Evolutionary conservation across 2,888 invertebrate species (phyloP).

Genomic region (Mythimna loreyi): DNA sequence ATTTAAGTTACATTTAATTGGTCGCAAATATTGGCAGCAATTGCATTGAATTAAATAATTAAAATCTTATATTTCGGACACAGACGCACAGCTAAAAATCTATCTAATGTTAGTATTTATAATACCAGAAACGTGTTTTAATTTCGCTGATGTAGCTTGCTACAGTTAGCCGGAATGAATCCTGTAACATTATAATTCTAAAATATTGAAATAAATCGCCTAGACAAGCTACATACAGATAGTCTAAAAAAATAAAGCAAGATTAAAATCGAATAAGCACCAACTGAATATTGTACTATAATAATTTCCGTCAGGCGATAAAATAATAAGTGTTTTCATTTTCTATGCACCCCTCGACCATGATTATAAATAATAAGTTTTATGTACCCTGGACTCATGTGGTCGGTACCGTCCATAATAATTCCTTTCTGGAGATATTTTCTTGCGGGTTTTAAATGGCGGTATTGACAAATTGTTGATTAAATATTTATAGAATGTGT

Average conservation of each 20-base stretch:
- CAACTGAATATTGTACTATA: conserved; percentile 44
- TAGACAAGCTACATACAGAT: neutral
- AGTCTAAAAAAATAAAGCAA: neutral
- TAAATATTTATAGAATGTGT: conserved; percentile 39
- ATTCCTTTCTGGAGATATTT: conserved; percentile 52
- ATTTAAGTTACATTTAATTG: neutral
- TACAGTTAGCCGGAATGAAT: too few relatives aligned
- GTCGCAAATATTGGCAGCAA: neutral
- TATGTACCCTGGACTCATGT: conserved; percentile 81
- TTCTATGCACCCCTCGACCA: conserved; percentile 83
- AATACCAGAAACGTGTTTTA: too few relatives aligned
- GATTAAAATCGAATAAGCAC: conserved; percentile 57
- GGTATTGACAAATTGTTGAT: conserved; percentile 49
- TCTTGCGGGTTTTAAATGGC: conserved; percentile 29
- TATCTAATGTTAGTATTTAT: too few relatives aligned
- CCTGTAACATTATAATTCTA: too few relatives aligned
- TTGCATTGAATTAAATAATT: too few relatives aligned
- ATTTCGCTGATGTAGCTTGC: too few relatives aligned
- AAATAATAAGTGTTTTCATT: conserved; percentile 85
- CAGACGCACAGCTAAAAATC: too few relatives aligned
- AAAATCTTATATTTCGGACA: too few relatives aligned
- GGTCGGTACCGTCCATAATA: conserved; percentile 63
- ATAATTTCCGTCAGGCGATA: conserved; percentile 83
- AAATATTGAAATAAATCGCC: neutral
- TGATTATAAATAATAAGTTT: conserved; percentile 81